Percentiles rank a stretch among this genome's conserved stretches.
Evolutionary conservation across 2,797 vertebrate genomes (phyloP).

Genomic region (Moxostoma hubbsi): DNA sequence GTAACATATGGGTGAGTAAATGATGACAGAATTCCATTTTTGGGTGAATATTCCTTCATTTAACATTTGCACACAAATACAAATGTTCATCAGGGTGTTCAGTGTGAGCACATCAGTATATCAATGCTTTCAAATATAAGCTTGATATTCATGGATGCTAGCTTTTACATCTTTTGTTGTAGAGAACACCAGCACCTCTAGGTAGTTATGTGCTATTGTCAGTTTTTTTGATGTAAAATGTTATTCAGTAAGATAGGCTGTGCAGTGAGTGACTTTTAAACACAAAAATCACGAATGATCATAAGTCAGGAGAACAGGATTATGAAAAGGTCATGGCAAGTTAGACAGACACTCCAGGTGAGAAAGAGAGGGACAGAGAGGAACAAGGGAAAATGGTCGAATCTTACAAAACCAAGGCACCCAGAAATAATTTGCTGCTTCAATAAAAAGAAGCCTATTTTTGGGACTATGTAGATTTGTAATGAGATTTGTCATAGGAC

Average conservation of each 20-base stretch:
- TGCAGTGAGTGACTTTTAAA: slow-evolving; percentile 5
- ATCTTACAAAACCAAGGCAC: background rate
- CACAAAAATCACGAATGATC: slow-evolving; percentile 14
- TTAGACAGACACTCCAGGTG: background rate
- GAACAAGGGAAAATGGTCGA: too few relatives aligned
- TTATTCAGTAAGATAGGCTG: background rate
- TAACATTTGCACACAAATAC: background rate
- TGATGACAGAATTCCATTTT: too few relatives aligned
- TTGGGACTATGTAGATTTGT: too few relatives aligned
- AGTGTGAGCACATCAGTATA: background rate
- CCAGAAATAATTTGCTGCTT: too few relatives aligned
- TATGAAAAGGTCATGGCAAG: slow-evolving; percentile 16
- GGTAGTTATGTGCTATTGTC: background rate
- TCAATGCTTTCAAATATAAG: background rate
- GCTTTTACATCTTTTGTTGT: background rate
- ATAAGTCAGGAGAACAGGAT: background rate
- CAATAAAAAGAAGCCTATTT: too few relatives aligned
- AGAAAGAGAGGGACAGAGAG: slow-evolving; percentile 3
- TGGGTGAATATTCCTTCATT: too few relatives aligned
- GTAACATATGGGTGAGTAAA: too few relatives aligned
- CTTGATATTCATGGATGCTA: background rate
- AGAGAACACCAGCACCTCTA: background rate
- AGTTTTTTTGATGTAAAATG: background rate
- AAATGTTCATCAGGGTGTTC: background rate
- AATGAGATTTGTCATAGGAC: too few relatives aligned